Evolutionary conservation across 2,113 vertebrate genomes (phyloP).

Genomic region (Cyphotilapia sp.): DNA sequence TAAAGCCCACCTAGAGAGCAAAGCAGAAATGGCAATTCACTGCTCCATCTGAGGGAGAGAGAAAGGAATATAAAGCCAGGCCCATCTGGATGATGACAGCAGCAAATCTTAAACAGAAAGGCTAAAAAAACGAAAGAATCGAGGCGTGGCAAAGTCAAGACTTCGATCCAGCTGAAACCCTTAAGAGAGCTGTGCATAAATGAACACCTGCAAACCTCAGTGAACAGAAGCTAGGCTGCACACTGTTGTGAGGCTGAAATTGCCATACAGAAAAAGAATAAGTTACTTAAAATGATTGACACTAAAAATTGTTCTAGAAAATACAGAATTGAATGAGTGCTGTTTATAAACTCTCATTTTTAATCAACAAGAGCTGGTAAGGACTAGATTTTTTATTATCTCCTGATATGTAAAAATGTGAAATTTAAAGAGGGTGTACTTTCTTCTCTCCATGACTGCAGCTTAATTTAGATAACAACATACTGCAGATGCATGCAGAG

Average conservation of each 20-base stretch:
- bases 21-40: neutral
- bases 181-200: neutral
- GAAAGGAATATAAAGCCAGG: neutral
- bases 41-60: neutral
- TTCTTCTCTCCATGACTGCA: neutral
- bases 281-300: neutral
- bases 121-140: neutral
- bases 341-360: neutral
- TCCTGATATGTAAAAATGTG: neutral
- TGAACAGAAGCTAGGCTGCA: neutral
- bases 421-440: neutral
- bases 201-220: neutral
- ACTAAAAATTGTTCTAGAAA: neutral
- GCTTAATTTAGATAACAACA: neutral
- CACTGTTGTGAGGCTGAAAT: neutral
- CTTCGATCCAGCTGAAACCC: neutral
- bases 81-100: neutral
- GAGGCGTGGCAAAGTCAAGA: neutral
- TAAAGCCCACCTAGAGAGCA: neutral
- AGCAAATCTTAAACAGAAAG: neutral
- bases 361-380: neutral
- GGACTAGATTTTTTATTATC: neutral
- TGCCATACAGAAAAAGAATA: neutral
- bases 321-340: neutral
- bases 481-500: neutral